Conservation (phyloP, 2,888 invertebrate genomes). For the Xanthorhoe spadicearia region DNA sequence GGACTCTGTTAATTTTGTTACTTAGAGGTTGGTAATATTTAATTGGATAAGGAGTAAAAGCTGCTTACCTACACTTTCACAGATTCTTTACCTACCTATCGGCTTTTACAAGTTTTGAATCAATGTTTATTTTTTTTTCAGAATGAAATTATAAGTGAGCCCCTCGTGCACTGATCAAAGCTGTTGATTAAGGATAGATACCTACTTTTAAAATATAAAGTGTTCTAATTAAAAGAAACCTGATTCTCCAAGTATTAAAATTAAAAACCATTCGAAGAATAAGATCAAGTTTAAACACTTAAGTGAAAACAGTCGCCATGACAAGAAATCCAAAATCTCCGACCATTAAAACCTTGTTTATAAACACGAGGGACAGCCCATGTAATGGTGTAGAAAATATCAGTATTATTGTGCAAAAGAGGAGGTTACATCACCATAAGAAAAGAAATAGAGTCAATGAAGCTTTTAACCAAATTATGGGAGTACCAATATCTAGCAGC, state of each 20-base stretch:
- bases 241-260: too few species aligned
- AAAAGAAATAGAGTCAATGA: slow-evolving; percentile 40
- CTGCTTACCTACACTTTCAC: too few species aligned
- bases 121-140: background rate
- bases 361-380: slow-evolving; percentile 25
- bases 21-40: too few species aligned
- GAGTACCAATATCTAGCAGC: background rate
- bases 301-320: slow-evolving; percentile 13
- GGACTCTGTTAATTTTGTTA: too few species aligned
- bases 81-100: too few species aligned
- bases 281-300: background rate
- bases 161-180: background rate
- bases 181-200: background rate
- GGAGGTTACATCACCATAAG: slow-evolving; percentile 32
- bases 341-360: slow-evolving; percentile 22
- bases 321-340: slow-evolving; percentile 6
- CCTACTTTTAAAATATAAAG: background rate
- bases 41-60: too few species aligned
- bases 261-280: background rate
- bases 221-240: background rate
- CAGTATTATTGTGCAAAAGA: slow-evolving; percentile 40
- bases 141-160: background rate
- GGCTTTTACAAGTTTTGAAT: too few species aligned
- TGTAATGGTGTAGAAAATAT: slow-evolving; percentile 36
- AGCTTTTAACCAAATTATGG: slow-evolving; percentile 14